Evolutionary conservation across 2,797 vertebrate genomes (phyloP), one percentile per base, ranked within the genome.

Genomic region (Tenualosa ilisha): DNA sequence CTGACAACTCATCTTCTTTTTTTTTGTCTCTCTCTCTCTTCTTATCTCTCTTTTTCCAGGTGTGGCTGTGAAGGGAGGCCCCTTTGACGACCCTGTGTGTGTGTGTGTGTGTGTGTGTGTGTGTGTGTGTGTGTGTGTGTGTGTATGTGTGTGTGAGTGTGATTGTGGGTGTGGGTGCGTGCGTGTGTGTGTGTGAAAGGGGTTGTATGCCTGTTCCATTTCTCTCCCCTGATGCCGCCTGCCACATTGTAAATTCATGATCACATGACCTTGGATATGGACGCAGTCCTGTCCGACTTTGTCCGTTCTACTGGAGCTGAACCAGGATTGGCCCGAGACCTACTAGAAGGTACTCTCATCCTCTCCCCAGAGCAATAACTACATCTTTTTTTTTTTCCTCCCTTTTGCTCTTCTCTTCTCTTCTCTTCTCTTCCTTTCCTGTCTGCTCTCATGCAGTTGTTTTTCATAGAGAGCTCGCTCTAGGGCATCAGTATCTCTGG

Each of bases 231-330:
- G 90, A 93, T 87, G 92, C 84, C 87, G 88, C 91, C 92, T 83
- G 86, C 90, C 88, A 89, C 92, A 91, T 87, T 87, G 90, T 94
- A 90, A 93, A 93, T 95, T 96, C 95, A 96, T 96, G 97, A 97
- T 97, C 96, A 94, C 97, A 96, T 96, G 95, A 96, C 97, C 95
- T 95, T 91, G 96, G 97, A 97, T 95, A 99, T 98, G 98, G 98
- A 99, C 94, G 94, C 97, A 91, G 97, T 99, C 95, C 96, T 99
- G 90, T 98, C 98, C 81, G 97, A 98, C 94, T 99, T 99, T 96
- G 97, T 99, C 91, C 97, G 97, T 96, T 98, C 98, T 63, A 99
- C 98, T 51, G 98, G 97, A 94, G 97, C 98, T 84, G 98, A 99
- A 94, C 98, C 98, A 0, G 98, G 98, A 86, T 93, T 99, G 95